A percentile compares a stretch with the other conserved stretches of the same genome.
Evolutionary conservation across 2,113 vertebrate genomes (phyloP).

Genomic region (Panthera tigris): DNA sequence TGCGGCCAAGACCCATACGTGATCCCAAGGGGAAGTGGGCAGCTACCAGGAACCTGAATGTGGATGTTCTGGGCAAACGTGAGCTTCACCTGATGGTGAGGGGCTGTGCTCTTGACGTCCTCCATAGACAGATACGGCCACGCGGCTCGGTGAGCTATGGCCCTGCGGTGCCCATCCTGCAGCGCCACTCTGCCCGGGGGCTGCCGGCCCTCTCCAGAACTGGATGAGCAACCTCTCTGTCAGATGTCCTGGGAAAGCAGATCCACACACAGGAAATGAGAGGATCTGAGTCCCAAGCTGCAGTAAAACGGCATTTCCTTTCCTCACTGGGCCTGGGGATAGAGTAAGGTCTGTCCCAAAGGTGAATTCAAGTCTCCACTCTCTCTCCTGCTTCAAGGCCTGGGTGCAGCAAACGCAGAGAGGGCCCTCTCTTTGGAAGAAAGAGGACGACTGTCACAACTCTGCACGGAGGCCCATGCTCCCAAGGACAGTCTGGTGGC

Average conservation of each 20-base stretch:
- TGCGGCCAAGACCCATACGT: neutral
- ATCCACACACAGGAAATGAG: neutral
- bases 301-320: neutral
- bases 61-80: neutral
- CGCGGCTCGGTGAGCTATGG: rapidly evolving
- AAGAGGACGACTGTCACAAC: neutral
- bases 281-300: neutral
- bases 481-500: neutral
- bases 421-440: neutral
- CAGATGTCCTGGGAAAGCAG: neutral
- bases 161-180: neutral
- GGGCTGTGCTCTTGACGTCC: rapidly evolving
- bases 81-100: neutral
- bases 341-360: neutral
- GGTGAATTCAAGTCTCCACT: neutral
- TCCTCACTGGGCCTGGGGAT: neutral
- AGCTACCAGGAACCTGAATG: neutral
- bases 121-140: rapidly evolving
- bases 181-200: rapidly evolving
- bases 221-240: neutral
- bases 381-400: neutral
- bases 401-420: neutral
- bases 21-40: neutral
- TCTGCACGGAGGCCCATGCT: neutral
- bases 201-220: neutral